phyloP scores from a whole-genome alignment of 1,140 invertebrate genomes.

The Polypedilum vanderplanki region DNA sequence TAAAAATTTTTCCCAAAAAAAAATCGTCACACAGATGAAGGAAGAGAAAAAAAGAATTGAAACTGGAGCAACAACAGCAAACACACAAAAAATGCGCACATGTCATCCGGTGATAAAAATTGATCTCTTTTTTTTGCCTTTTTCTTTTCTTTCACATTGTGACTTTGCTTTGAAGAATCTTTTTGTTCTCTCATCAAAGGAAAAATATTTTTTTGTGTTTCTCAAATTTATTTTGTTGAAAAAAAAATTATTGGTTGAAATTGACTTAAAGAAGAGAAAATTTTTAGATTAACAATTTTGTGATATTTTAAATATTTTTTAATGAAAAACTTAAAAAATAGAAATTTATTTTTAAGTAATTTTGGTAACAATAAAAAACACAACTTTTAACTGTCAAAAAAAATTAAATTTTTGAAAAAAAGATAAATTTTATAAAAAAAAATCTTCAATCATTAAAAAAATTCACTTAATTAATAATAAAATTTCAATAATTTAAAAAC shows the following conservation, averaged over 20 bases:
- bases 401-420: neutral
- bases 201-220: neutral
- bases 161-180: too few relatives aligned
- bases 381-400: too few relatives aligned
- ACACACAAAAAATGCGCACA: neutral
- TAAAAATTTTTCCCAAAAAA: neutral
- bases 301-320: too few relatives aligned
- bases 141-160: neutral
- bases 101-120: slow-evolving; percentile 27
- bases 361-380: too few relatives aligned
- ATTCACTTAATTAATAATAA: too few relatives aligned
- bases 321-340: too few relatives aligned
- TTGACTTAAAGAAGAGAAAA: too few relatives aligned
- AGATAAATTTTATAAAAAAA: neutral
- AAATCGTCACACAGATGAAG: neutral
- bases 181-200: neutral
- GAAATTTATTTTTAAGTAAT: too few relatives aligned
- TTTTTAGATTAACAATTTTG: too few relatives aligned
- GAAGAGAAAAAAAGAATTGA: neutral
- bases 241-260: too few relatives aligned
- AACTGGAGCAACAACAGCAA: neutral
- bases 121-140: slow-evolving; percentile 20
- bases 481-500: neutral
- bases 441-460: too few relatives aligned
- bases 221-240: neutral